phyloP scores from a whole-genome alignment of 2,888 invertebrate species.

The Sarcophaga subvicina region DNA sequence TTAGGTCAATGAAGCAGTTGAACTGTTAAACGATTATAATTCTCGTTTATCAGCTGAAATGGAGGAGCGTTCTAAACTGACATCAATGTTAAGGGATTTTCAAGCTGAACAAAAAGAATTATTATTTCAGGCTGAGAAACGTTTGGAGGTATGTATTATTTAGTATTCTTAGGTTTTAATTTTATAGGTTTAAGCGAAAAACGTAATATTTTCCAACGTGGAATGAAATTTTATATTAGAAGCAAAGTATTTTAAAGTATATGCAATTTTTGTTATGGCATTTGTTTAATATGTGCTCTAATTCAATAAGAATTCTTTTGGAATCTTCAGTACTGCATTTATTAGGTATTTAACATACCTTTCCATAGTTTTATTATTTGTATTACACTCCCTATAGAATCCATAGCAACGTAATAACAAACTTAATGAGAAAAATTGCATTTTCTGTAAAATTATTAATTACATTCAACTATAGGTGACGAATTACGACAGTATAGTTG shows the following conservation, averaged over 20 bases:
- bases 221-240: no score
- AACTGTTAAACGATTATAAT: conserved; percentile 94
- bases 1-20: conserved; percentile 90
- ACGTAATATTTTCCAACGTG: not conserved
- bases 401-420: no score
- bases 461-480: not conserved
- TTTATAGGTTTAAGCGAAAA: not conserved
- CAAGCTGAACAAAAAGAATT: conserved; percentile 93
- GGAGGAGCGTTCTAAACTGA: conserved; percentile 93
- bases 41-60: conserved; percentile 92
- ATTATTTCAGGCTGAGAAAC: conserved; percentile 92
- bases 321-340: not conserved
- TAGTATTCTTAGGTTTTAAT: not conserved
- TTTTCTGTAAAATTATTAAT: no score
- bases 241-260: no score
- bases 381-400: no score
- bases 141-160: conserved; percentile 87
- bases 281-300: no score
- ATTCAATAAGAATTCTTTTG: conserved; percentile 19
- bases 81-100: conserved; percentile 94
- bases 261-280: no score
- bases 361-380: no score
- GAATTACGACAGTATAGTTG: not conserved
- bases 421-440: no score
- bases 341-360: no score